Evolutionary conservation across 2,113 vertebrate species (phyloP), one percentile per base, ranked within the genome.

Genomic region (Syngnathus typhle): DNA sequence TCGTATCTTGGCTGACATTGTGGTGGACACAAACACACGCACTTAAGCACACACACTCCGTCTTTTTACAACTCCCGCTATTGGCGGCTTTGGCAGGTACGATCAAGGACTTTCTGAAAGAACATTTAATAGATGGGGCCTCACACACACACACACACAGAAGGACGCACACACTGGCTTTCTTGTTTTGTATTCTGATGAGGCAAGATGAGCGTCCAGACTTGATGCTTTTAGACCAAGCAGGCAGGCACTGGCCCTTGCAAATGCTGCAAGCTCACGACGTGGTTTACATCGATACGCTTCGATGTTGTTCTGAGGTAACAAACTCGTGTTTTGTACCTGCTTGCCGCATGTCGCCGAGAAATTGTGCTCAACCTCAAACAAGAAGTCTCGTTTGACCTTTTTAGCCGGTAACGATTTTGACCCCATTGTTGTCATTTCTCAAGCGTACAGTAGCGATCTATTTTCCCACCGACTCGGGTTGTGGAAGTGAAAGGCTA

Each of bases 1-100:
- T 89, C 87, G 85, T 83, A 70, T 84, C 85, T 90, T 91, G 90
- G 90, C 89, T 90, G 88, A 90, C 89, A 89, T 89, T 90, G 87
- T 82, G 67, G 73, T 74, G 75, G 77, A 73, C 64, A 69, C 81
- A 77, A 71, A 60, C 60, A 72, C 71, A 64, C 67, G 63, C 79
- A 70, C 76, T 58, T 54, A 68, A 47, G 43, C 72, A 61, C 64
- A 58, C 56, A 58, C 56, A 47, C 72, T 82, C 75, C 75, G 60
- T 71, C 70, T 37, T 87, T 90, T 90, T 88, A 89, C 84, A 79
- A 80, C 88, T 83, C 63, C 75, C 79, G 79, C 82, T 89, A 90
- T 89, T 72, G 82, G 80, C 55, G 64, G 76, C 75, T 75, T 88
- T 89, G 89, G 84, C 86, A 88, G 85, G 80, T 84, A 82, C 76